phyloP scores from a whole-genome alignment of 2,888 invertebrate genomes.

The Diarsia dahlii region DNA sequence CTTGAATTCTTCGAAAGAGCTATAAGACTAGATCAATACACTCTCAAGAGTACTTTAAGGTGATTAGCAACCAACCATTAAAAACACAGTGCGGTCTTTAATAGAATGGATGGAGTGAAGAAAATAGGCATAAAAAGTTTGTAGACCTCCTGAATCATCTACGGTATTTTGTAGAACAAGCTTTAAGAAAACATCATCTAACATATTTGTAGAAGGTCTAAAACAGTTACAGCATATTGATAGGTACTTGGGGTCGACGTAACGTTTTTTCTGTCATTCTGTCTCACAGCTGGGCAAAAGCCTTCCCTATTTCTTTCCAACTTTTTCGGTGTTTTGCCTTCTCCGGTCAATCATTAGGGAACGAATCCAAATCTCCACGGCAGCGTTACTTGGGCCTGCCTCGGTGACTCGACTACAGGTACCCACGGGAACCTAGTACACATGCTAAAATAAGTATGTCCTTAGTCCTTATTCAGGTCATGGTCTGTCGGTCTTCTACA shows the following conservation, averaged over 20 bases:
- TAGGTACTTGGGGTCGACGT: no score
- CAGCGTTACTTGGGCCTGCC: no score
- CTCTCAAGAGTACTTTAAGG: slow-evolving; percentile 32
- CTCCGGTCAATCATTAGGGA: no score
- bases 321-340: no score
- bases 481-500: no score
- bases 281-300: no score
- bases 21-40: slow-evolving; percentile 15
- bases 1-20: slow-evolving; percentile 15
- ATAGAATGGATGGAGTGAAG: neutral
- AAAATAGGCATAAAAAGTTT: neutral
- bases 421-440: no score
- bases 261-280: no score
- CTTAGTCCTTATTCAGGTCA: neutral
- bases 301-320: no score
- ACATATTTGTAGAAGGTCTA: neutral
- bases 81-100: slow-evolving; percentile 15
- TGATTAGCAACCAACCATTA: slow-evolving; percentile 28
- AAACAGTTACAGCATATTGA: neutral
- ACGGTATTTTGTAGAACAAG: neutral
- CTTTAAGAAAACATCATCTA: neutral
- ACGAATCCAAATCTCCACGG: no score
- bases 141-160: neutral
- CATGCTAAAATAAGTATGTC: no score
- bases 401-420: no score